Conservation (phyloP, 2,113 vertebrate genomes). For the crab-eating macaque (Macaca fascicularis) region T2T-MFA8v1.1 NC_088394.1:45788001-45788500, state of each 20-base stretch:
- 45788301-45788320: neutral
- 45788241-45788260: neutral
- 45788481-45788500: too few relatives aligned
- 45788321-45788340: neutral
- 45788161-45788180: neutral
- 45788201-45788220: neutral
- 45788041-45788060: neutral
- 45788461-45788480: neutral
- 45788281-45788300: neutral
- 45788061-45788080: neutral
- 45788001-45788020: neutral
- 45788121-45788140: neutral
- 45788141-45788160: neutral
- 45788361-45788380: neutral
- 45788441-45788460: neutral
- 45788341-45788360: neutral
- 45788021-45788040: neutral
- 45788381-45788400: neutral
- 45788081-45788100: neutral
- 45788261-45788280: neutral
- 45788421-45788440: accelerated
- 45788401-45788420: neutral
- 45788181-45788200: neutral
- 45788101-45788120: neutral
- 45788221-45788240: neutral